A percentile compares a stretch with the other conserved stretches of the same genome.
Evolutionary conservation across 2,888 invertebrate species (phyloP).

Genomic region (Apotomis turbidana): DNA sequence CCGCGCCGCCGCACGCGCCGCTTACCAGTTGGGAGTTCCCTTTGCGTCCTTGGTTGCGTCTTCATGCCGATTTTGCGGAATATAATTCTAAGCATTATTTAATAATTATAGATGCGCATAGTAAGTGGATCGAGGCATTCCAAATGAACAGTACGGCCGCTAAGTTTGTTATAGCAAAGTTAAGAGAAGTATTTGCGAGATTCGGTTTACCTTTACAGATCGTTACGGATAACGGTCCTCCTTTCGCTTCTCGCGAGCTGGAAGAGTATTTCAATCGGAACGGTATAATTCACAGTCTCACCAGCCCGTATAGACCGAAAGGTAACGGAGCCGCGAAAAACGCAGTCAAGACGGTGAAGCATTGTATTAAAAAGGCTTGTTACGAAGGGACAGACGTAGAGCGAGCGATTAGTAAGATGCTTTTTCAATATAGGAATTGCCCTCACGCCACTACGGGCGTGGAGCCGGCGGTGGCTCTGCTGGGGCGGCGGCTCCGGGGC

Average conservation of each 20-base stretch:
- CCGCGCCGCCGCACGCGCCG: slow-evolving; percentile 3
- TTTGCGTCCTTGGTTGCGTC: slow-evolving; percentile 1
- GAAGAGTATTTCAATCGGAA: slow-evolving; percentile 3
- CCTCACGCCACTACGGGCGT: neutral
- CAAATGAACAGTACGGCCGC: slow-evolving; percentile 8
- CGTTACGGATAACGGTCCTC: slow-evolving; percentile 10
- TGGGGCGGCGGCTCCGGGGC: slow-evolving; percentile 16
- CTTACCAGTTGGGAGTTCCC: neutral
- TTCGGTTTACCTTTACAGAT: slow-evolving; percentile 11
- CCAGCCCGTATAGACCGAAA: slow-evolving; percentile 3
- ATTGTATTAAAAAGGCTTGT: slow-evolving; percentile 11
- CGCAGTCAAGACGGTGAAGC: slow-evolving; percentile 14
- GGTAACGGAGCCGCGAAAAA: slow-evolving; percentile 19
- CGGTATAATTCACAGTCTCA: slow-evolving; percentile 5
- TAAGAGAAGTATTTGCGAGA: slow-evolving; percentile 19
- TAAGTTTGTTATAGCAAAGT: neutral
- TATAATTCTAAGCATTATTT: slow-evolving; percentile 2
- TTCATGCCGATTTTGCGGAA: slow-evolving; percentile 29
- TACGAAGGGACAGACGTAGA: neutral
- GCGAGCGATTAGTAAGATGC: neutral
- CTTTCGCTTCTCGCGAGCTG: slow-evolving; percentile 3
- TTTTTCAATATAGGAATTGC: slow-evolving; percentile 19
- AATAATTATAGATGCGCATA: slow-evolving; percentile 11
- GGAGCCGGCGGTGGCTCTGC: slow-evolving; percentile 20
- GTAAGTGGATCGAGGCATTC: slow-evolving; percentile 22